phyloP scores from a whole-genome alignment of 2,888 invertebrate species.

The Melitaea athalia region DNA sequence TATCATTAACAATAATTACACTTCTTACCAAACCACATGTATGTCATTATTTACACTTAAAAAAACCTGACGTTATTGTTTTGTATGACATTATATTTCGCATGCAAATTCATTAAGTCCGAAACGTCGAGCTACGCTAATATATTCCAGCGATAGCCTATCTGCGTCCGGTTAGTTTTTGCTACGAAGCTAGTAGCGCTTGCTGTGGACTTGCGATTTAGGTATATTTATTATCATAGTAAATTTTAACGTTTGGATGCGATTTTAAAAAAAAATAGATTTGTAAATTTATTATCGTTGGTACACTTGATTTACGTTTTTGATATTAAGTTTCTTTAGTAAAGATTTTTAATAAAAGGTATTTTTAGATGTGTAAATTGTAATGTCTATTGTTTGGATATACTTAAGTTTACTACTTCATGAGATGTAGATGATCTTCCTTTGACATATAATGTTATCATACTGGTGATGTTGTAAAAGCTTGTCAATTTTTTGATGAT shows the following conservation, averaged over 20 bases:
- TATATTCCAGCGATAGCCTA: slow-evolving; percentile 42
- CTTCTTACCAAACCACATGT: no score
- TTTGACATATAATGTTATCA: no score
- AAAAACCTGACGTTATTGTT: slow-evolving; percentile 6
- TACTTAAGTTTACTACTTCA: no score
- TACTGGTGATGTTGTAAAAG: no score
- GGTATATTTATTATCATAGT: slow-evolving; percentile 19
- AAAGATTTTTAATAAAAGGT: background rate
- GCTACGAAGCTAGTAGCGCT: slow-evolving; percentile 13
- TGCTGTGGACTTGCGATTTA: slow-evolving; percentile 13
- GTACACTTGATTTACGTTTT: background rate
- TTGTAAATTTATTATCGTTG: background rate
- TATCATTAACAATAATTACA: no score
- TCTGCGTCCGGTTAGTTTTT: slow-evolving; percentile 37
- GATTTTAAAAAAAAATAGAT: background rate
- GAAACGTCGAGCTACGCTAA: slow-evolving; percentile 46
- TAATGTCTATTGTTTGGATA: no score
- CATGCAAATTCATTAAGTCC: slow-evolving; percentile 47
- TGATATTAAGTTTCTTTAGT: background rate
- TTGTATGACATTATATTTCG: slow-evolving; percentile 35
- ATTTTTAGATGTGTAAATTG: no score
- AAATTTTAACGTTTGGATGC: slow-evolving; percentile 7
- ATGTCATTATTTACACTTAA: no score
- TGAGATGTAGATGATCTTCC: no score
- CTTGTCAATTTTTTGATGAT: no score